Evolutionary conservation across 2,113 vertebrate species (phyloP), one percentile per base, ranked within the genome.

Genomic region (Lagopus muta): DNA sequence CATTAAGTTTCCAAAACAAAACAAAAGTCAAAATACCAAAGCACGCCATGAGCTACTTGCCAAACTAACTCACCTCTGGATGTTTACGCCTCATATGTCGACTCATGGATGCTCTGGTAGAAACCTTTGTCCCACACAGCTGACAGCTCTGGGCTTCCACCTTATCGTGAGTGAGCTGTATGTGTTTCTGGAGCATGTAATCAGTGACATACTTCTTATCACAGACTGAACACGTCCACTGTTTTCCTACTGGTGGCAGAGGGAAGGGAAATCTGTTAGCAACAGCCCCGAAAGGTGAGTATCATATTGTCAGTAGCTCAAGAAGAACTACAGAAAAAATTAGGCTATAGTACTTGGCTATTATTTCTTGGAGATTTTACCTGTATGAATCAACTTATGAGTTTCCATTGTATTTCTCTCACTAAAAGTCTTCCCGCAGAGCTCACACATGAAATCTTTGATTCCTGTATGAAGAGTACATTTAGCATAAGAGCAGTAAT

Each of bases 111-210:
- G 99, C 98, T 21, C 99, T 97, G 13, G 99, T 99, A 62, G 99
- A 99, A 96, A 99, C 99, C 95, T 99, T 99, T 52, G 99, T 99
- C 61, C 99, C 99, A 8, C 99, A 99, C 67, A 99, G 93, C 86
- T 99, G 98, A 87, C 99, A 99, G 90, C 98, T 99, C 98, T 99
- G 99, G 5, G 99, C 99, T 97, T 99, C 99, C 30, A 99, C 98
- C 96, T 99, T 99, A 92, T 99, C 98, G 1, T 99, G 99, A 7
- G 99, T 99, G 76, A 99, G 98, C 97, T 99, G 99, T 74, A 99
- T 98, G 73, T 99, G 99, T 86, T 99, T 99, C 98, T 99, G 99
- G 67, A 99, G 98, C 99, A 99, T 99, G 97, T 99, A 99, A 97
- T 99, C 99, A 0, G 99, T 99, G 96, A 99, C 98, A 13, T 99